Evolutionary conservation across 2,888 invertebrate genomes (phyloP).

Genomic region (Drosophila niveifrons): DNA sequence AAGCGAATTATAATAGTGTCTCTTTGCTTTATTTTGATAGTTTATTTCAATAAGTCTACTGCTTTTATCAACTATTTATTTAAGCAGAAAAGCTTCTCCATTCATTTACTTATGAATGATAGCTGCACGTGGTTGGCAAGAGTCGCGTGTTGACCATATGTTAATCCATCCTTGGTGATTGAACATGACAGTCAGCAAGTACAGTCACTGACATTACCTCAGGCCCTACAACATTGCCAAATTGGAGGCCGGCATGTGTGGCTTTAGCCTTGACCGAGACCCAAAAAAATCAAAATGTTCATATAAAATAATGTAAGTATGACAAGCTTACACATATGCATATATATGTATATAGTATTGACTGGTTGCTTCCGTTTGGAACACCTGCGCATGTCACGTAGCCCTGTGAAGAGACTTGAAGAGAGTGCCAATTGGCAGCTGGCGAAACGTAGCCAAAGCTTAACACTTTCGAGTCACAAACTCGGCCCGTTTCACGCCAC

Average conservation of each 20-base stretch:
- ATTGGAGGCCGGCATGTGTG: conserved; percentile 8
- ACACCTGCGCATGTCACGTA: conserved; percentile 67
- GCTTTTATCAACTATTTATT: too few species aligned
- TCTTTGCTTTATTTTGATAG: too few species aligned
- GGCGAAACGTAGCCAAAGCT: conserved; percentile 47
- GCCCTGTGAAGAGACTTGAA: conserved; percentile 25
- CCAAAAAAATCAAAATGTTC: conserved; percentile 39
- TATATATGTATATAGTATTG: neutral
- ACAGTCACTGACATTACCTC: conserved; percentile 14
- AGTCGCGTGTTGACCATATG: neutral
- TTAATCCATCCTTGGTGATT: conserved; percentile 4
- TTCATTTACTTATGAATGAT: neutral
- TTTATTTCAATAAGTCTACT: too few species aligned
- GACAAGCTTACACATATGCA: neutral
- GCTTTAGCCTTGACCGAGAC: conserved; percentile 74
- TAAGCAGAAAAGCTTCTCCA: too few species aligned
- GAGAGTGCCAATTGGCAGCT: conserved; percentile 51
- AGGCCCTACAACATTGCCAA: conserved; percentile 1
- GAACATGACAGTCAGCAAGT: conserved; percentile 2
- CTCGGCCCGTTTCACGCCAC: conserved; percentile 77
- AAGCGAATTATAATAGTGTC: too few species aligned
- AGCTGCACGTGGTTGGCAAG: neutral
- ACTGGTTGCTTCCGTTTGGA: conserved; percentile 51
- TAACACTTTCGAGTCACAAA: conserved; percentile 62
- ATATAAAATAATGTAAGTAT: neutral